Evolutionary conservation across 2,888 invertebrate species (phyloP).

Genomic region (Dynastes maya): DNA sequence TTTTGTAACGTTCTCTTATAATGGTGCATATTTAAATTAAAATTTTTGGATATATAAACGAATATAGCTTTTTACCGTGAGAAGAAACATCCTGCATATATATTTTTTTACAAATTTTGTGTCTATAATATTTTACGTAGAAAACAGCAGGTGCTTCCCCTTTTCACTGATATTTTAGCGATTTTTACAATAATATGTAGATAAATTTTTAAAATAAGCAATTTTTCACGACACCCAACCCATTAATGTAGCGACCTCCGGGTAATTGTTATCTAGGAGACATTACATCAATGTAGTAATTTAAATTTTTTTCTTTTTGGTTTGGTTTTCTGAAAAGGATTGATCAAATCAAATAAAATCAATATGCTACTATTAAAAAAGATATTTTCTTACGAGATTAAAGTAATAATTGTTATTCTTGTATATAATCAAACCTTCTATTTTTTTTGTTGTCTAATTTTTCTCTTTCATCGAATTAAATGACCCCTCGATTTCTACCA

Average conservation of each 20-base stretch:
- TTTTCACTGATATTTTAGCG: conserved; percentile 1
- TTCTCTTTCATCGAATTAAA: not conserved
- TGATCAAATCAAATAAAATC: conserved; percentile 19
- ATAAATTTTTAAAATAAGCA: not conserved
- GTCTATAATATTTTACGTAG: not conserved
- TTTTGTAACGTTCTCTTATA: too few relatives aligned
- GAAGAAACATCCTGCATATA: not conserved
- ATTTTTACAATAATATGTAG: conserved; percentile 11
- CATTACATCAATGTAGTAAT: not conserved
- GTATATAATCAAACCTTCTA: not conserved
- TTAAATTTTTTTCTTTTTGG: not conserved
- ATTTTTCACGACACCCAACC: too few relatives aligned
- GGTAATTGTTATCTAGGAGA: too few relatives aligned
- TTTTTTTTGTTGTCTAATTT: not conserved
- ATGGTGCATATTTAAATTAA: too few relatives aligned
- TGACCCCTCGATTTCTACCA: not conserved
- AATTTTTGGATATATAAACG: too few relatives aligned
- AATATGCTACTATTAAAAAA: not conserved
- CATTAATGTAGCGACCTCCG: too few relatives aligned
- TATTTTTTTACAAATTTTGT: not conserved
- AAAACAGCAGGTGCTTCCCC: conserved; percentile 56
- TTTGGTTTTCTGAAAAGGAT: not conserved
- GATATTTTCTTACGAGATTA: too few relatives aligned
- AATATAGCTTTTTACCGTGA: too few relatives aligned
- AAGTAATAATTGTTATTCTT: too few relatives aligned